Conservation (phyloP, 2,113 vertebrate species). For the Lamprotornis superbus region DNA sequence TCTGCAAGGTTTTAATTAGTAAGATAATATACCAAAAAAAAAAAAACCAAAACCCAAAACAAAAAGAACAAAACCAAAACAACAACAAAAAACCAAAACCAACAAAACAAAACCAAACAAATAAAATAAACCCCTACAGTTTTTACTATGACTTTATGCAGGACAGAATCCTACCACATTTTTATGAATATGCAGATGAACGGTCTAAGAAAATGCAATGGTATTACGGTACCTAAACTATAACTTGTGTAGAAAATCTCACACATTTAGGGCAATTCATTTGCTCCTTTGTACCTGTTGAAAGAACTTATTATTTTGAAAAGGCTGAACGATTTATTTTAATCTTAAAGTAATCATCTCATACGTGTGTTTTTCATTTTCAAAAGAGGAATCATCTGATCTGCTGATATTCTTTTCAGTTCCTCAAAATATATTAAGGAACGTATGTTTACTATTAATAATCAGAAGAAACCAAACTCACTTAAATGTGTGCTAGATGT, state of each 20-base stretch:
- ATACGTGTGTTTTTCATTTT: not conserved
- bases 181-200: not conserved
- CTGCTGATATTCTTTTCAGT: not conserved
- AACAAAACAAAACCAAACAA: not conserved
- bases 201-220: not conserved
- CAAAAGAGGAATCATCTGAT: not conserved
- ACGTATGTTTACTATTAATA: not conserved
- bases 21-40: not conserved
- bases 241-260: not conserved
- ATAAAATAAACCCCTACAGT: not conserved
- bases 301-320: not conserved
- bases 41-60: not conserved
- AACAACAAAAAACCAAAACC: not conserved
- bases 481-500: not conserved
- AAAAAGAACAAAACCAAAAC: not conserved
- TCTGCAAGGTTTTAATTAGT: not conserved
- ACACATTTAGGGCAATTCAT: not conserved
- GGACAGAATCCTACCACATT: not conserved
- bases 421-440: not conserved
- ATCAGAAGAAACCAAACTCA: not conserved
- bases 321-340: not conserved
- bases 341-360: constrained; percentile 10
- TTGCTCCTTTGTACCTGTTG: not conserved
- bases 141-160: not conserved
- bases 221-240: not conserved